Evolutionary conservation across 2,888 invertebrate species (phyloP), one percentile per base, ranked within the genome.

Genomic region (Altica lythri): DNA sequence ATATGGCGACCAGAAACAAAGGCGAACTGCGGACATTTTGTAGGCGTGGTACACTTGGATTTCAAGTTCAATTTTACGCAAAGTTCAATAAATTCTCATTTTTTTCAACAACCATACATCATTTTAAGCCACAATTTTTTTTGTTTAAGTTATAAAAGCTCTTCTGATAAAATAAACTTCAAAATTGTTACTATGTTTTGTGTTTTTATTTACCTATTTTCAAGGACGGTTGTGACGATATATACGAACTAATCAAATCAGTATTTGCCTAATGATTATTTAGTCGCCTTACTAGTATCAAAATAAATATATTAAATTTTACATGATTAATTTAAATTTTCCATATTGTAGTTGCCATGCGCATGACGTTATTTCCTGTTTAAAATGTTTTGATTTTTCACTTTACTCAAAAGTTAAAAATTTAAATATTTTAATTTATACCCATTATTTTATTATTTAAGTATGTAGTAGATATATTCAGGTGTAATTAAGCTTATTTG

Each of bases 1-100:
- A 76, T 68, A 76, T 76, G 76, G 77, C 76, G 74, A 60, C 70
- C 60, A 64, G 68, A 70, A 64, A 72, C 70, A 72, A 70, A 70
- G 71, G 65, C 69, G 67, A 69, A 61, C 52, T 61, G 71, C 70
- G 62, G 76, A 74, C 75, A 76, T 77, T 75, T 76, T 75, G 75
- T 75, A 74, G 76, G 77, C 75, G 77, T 76, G 76, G 74, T 72
- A 61, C 57, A 59, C 59, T 57, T 54, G 53, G 62, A 61, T 59
- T 50, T 51, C 42, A 59, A 56, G 50, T 59, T 59, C 51, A 18
- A 57, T 60, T 64, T 64, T 58, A 54, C 29, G 43, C 46, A 50
- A 50, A 57, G 44, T 59, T 55, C 43, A 13, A 16, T 17, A 10
- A 30, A n/a, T n/a, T n/a, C n/a, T n/a, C n/a, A n/a, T n/a, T n/a